Evolutionary conservation across 2,797 vertebrate species (phyloP), one percentile per base, ranked within the genome.

Genomic region (Pipistrellus kuhlii): DNA sequence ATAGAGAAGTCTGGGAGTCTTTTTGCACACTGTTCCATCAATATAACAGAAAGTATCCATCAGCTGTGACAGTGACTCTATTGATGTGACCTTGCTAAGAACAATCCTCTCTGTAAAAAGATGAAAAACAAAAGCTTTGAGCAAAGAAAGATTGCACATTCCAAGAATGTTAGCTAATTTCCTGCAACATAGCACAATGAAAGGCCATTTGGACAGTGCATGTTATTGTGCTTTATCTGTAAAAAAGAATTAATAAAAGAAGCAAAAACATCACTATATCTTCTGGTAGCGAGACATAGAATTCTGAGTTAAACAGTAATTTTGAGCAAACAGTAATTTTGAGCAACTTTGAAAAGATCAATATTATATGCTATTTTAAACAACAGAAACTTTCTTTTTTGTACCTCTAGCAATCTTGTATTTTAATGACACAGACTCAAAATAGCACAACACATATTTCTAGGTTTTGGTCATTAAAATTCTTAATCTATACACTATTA

Each of bases 41-140:
- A 32, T 46, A 84, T 23, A 83, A 44, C 17, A 21, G 27, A 89
- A 90, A 57, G 86, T 59, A 75, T 27, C 21, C 46, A 51, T 55
- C 53, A 17, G 20, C 55, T 88, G 53, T n/a, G n/a, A 75, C 69
- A 62, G 9, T 41, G 57, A 72, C 64, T 41, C 41, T 73, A 53
- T 18, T 88, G 55, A 57, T 73, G 72, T 80, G 46, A 8, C 73
- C 62, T 90, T 59, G 4, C 53, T 85, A 93, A 94, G 25, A 86
- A 93, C 76, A 96, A 85, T 44, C 25, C 38, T 76, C 81, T 90
- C 46, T 88, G 78, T 38, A 53, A 85, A 90, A 91, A 46, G 51
- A 73, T 76, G 57, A 81, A 85, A 92, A 93, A 64, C 32, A 92
- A 94, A 96, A 83, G 27, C 86, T 80, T 89, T 95, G 53, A 88